phyloP scores from a whole-genome alignment of 2,797 vertebrate genomes.

The Xenops minutus region DNA sequence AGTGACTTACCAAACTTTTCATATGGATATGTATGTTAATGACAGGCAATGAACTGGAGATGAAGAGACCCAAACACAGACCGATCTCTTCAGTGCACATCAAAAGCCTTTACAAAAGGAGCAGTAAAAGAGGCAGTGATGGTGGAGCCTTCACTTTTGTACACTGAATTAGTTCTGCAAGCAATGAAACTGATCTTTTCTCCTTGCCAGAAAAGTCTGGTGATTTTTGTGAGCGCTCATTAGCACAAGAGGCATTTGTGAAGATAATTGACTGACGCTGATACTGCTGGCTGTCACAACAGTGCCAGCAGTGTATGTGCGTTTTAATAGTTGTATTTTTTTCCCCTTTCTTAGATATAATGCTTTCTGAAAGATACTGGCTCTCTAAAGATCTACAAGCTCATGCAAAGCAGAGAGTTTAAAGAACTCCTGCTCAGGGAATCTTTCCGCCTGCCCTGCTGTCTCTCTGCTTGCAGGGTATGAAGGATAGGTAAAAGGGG shows the following conservation, averaged over 20 bases:
- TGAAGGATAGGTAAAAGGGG: background rate
- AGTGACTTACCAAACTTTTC: constrained; percentile 99
- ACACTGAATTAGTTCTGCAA: constrained; percentile 99
- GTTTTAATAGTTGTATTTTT: constrained; percentile 76
- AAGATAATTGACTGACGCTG: constrained; percentile 99
- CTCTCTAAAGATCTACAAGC: constrained; percentile 53
- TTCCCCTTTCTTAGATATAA: constrained; percentile 63
- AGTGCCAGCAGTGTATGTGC: constrained; percentile 80
- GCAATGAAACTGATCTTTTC: constrained; percentile 99
- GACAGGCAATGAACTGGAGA: constrained; percentile 99
- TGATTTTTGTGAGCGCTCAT: constrained; percentile 98
- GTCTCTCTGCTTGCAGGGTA: background rate
- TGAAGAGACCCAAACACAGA: constrained; percentile 97
- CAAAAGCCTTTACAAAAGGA: constrained; percentile 99
- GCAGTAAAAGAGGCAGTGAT: constrained; percentile 99
- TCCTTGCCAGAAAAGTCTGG: constrained; percentile 99
- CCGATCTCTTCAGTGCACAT: constrained; percentile 97
- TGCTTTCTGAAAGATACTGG: constrained; percentile 65
- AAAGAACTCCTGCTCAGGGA: constrained; percentile 26
- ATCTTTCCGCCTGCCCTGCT: background rate
- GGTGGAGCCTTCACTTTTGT: constrained; percentile 99
- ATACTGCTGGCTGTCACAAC: constrained; percentile 89
- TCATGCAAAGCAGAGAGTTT: constrained; percentile 16
- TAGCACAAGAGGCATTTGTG: constrained; percentile 99
- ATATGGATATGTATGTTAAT: constrained; percentile 99